Evolutionary conservation across 1,140 invertebrate genomes (phyloP).

Genomic region (Drosophila melanica): DNA sequence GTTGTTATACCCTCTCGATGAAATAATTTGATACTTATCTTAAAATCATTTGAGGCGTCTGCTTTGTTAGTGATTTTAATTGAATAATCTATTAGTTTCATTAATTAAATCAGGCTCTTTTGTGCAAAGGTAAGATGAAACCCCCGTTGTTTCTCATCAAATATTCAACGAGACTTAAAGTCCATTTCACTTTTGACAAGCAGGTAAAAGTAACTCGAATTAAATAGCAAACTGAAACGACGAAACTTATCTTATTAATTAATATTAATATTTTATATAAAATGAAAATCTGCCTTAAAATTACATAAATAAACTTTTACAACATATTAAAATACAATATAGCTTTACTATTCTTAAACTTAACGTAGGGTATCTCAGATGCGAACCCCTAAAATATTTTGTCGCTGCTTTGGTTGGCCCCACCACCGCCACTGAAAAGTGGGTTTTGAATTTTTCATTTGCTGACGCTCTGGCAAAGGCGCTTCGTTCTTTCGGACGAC

Average conservation of each 20-base stretch:
- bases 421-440: conserved; percentile 34
- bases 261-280: too few relatives aligned
- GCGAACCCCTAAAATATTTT: neutral
- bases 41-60: neutral
- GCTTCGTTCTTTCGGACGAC: conserved; percentile 24
- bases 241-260: too few relatives aligned
- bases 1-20: conserved; percentile 27
- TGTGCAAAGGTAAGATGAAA: neutral
- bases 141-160: neutral
- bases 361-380: neutral
- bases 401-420: conserved; percentile 15
- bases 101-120: neutral
- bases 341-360: too few relatives aligned
- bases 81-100: neutral
- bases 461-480: conserved; percentile 28
- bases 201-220: too few relatives aligned
- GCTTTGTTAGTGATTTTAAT: neutral
- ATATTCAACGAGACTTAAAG: neutral
- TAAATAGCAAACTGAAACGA: neutral
- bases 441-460: conserved; percentile 63
- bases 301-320: too few relatives aligned
- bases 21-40: conserved; percentile 8
- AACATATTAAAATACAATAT: too few relatives aligned
- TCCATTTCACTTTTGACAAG: neutral
- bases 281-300: too few relatives aligned